Base-by-base conservation (phyloP, 2,797 vertebrate species). In the Sebastes trivittatus region DNA sequence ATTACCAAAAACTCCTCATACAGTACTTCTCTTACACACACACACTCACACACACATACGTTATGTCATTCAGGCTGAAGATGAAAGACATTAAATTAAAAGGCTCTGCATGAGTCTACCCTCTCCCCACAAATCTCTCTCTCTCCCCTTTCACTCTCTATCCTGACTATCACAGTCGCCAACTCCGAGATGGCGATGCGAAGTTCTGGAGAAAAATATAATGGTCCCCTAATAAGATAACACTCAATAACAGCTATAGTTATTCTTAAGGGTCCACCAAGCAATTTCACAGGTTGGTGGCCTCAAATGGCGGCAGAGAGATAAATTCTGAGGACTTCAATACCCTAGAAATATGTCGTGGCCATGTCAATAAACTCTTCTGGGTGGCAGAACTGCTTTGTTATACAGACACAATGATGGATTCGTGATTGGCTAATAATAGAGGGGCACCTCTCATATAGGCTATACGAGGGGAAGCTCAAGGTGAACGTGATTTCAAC, bases 261-360 rank as follows among this genome's bases (percentile, higher is more conserved):
- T 80, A 82, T 85, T 86, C 56, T 85, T 82, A 72, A 78, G 54
- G 72, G 58, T 80, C 77, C 25, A 63, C 29, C 34, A 65, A 68
- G 83, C 66, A 88, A 91, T 88, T 91, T 92, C 85, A 87, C 82
- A 90, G 78, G 84, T 85, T 86, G 77, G 67, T 84, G 83, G 60
- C 62, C 75, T 77, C 58, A 25, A 87, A 86, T 80, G 73, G 74
- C 23, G 34, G 59, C 65, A 59, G 42, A 55, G 59, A 84, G 75
- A 85, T 83, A 61, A 79, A 75, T 38, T 55, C 55, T 67, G 42
- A 74, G 7, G 74, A 64, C 73, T 70, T 75, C 65, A 75, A 55
- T 54, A 59, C 2, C 10, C 25, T 30, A 60, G 25, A 72, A 82
- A 84, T 79, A 83, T 27, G 14, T 49, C 30, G 25, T n/a, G 46